Conservation (phyloP, 2,113 vertebrate species). For the Tapirus terrestris region DNA sequence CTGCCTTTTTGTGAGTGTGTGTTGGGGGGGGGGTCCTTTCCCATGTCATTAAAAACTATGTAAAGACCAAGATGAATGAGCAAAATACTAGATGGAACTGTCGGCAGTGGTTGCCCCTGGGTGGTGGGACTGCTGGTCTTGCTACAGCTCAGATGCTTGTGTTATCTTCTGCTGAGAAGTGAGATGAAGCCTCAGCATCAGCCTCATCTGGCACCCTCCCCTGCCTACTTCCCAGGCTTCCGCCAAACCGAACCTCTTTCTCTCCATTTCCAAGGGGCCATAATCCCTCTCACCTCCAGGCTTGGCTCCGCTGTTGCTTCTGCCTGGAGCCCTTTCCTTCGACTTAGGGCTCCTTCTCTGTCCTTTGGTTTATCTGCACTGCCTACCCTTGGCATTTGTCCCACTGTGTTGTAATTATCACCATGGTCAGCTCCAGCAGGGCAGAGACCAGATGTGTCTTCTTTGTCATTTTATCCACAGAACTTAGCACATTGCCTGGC, state of each 20-base stretch:
- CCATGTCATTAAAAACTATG: neutral
- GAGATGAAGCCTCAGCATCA: neutral
- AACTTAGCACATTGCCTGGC: neutral
- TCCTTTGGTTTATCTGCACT: neutral
- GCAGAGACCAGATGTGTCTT: neutral
- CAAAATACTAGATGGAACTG: too few relatives aligned
- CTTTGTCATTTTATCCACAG: neutral
- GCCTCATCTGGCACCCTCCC: neutral
- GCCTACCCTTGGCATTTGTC: neutral
- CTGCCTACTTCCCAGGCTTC: neutral
- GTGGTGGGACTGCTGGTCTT: too few relatives aligned
- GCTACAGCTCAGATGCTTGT: neutral
- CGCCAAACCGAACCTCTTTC: neutral
- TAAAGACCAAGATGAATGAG: neutral
- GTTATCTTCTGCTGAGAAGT: neutral
- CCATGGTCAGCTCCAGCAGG: neutral
- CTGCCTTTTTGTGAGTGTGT: neutral
- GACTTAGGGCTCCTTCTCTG: fast-evolving
- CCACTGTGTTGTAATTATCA: neutral
- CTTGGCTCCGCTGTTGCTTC: too few relatives aligned
- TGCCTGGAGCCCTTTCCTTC: neutral
- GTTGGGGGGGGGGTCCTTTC: neutral
- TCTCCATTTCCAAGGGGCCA: neutral
- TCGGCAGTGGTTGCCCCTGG: neutral
- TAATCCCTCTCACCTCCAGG: neutral